Percentiles rank a stretch among this genome's conserved stretches.
These are phyloP conservation scores for Agrotis puta DNA, from an alignment of 2,888 invertebrate genomes.

Conservation along the genomic window DNA sequence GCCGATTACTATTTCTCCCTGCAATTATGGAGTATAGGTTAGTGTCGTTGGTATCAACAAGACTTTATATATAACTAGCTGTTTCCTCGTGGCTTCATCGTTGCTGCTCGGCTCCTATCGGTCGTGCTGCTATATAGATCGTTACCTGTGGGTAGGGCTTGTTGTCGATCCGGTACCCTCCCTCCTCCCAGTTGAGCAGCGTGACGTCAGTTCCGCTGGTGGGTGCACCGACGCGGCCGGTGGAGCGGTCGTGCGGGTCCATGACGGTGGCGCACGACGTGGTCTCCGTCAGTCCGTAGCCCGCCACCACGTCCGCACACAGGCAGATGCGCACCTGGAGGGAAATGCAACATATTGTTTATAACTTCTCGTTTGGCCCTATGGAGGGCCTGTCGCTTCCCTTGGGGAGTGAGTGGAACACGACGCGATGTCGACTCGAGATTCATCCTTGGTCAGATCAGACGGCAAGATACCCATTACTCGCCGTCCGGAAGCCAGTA, in stretches of 20 bases:
- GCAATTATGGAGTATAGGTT: slow-evolving; percentile 22
- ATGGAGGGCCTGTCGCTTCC: too few relatives aligned
- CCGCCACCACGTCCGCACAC: slow-evolving; percentile 97
- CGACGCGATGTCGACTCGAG: too few relatives aligned
- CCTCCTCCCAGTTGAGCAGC: slow-evolving; percentile 95
- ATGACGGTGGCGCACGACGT: slow-evolving; percentile 97
- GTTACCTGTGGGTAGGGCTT: slow-evolving; percentile 92
- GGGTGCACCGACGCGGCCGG: slow-evolving; percentile 97
- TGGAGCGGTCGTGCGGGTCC: slow-evolving; percentile 92
- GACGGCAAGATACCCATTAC: too few relatives aligned
- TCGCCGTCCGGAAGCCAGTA: too few relatives aligned
- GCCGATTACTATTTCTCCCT: slow-evolving; percentile 95
- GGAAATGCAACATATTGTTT: rapidly evolving
- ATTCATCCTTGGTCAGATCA: too few relatives aligned
- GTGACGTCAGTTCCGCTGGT: slow-evolving; percentile 95
- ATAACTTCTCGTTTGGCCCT: background rate
- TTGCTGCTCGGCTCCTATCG: too few relatives aligned
- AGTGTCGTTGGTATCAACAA: background rate
- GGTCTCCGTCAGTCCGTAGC: slow-evolving; percentile 99
- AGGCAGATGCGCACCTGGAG: slow-evolving; percentile 92
- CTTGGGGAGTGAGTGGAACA: too few relatives aligned
- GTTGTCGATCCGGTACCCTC: slow-evolving; percentile 94
- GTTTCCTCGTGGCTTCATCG: too few relatives aligned
- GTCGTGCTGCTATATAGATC: too few relatives aligned
- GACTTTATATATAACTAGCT: too few relatives aligned